phyloP scores from a whole-genome alignment of 2,797 vertebrate genomes.

The Chelon auratus region DNA sequence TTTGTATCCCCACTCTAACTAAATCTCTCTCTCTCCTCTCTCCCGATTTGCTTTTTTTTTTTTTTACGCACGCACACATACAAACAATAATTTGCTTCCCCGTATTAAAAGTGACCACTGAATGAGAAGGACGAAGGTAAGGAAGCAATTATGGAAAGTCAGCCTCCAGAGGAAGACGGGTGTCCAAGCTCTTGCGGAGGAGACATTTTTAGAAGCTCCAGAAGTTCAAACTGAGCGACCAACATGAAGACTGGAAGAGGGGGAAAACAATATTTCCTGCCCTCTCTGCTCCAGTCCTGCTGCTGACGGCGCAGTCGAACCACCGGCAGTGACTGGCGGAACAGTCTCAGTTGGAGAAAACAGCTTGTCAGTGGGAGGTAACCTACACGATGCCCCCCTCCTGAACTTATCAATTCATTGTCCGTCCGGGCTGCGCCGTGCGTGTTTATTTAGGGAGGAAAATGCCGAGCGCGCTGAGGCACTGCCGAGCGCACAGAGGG shows the following conservation, averaged over 20 bases:
- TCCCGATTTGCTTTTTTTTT: background rate
- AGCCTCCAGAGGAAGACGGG: constrained; percentile 72
- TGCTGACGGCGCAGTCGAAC: constrained; percentile 56
- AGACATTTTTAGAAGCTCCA: background rate
- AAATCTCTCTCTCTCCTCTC: constrained; percentile 16
- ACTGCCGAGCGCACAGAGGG: constrained; percentile 51
- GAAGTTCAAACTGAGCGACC: constrained; percentile 55
- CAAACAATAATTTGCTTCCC: constrained; percentile 28
- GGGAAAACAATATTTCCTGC: constrained; percentile 33
- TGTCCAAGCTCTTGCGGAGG: constrained; percentile 4
- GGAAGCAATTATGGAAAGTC: constrained; percentile 89
- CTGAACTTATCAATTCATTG: constrained; percentile 60
- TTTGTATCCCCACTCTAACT: constrained; percentile 29
- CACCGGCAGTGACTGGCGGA: constrained; percentile 66
- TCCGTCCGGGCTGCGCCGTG: constrained; percentile 43
- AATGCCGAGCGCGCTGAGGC: constrained; percentile 44
- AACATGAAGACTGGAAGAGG: constrained; percentile 45
- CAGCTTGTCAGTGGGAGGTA: constrained; percentile 75
- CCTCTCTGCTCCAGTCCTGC: constrained; percentile 57
- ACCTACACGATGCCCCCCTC: constrained; percentile 60
- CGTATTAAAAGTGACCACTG: constrained; percentile 89
- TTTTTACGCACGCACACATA: constrained; percentile 26
- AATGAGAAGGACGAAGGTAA: constrained; percentile 86
- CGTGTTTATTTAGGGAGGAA: constrained; percentile 42
- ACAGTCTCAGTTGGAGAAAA: constrained; percentile 56